A percentile compares a stretch with the other conserved stretches of the same genome.
These are phyloP conservation scores for Drosophila anceps DNA, from an alignment of 2,888 invertebrate species.

Conservation along the genomic window DNA sequence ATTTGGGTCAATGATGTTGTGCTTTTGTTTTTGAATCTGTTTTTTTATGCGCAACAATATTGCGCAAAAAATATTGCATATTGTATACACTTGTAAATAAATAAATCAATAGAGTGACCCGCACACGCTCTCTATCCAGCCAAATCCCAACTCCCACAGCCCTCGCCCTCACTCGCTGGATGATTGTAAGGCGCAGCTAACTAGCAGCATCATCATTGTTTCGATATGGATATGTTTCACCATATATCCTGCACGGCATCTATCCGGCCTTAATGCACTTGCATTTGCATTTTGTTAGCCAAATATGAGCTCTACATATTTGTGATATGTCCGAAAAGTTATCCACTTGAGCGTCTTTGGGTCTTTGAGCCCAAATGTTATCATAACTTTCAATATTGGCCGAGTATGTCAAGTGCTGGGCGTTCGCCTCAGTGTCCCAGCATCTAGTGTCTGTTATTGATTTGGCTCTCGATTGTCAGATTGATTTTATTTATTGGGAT, in stretches of 20 bases:
- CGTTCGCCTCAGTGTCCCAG: neutral
- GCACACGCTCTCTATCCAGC: neutral
- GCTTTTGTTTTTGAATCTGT: constrained; percentile 43
- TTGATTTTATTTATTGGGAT: constrained; percentile 52
- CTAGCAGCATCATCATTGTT: constrained; percentile 27
- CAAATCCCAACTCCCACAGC: neutral
- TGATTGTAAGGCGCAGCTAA: constrained; percentile 1
- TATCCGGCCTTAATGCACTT: constrained; percentile 12
- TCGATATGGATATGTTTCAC: constrained; percentile 16
- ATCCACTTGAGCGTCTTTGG: neutral
- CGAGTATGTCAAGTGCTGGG: neutral
- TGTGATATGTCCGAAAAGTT: neutral
- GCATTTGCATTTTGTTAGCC: neutral
- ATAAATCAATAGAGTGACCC: constrained; percentile 53
- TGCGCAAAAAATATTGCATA: constrained; percentile 48
- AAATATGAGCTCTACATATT: neutral
- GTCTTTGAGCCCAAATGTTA: neutral
- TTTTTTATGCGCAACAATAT: constrained; percentile 39
- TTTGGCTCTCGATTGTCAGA: constrained; percentile 49
- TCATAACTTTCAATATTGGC: constrained; percentile 20
- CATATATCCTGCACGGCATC: neutral
- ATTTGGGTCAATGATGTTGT: constrained; percentile 65
- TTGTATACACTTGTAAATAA: constrained; percentile 47
- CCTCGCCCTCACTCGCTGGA: too few relatives aligned
- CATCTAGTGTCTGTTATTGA: constrained; percentile 46